A percentile compares a stretch with the other conserved stretches of the same genome.
Conservation (phyloP, 1,140 invertebrate genomes). For the Bombus waltoni region DNA sequence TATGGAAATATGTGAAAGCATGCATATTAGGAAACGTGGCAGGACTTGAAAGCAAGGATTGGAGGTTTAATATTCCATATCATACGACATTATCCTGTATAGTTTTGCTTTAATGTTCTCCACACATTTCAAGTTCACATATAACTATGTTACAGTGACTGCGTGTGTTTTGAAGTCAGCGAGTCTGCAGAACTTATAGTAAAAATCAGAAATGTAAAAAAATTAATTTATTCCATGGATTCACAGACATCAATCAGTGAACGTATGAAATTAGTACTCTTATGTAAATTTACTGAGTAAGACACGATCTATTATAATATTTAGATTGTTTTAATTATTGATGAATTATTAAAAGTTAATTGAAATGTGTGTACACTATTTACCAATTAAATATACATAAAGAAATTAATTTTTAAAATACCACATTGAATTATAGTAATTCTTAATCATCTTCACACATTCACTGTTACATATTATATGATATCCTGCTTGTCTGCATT, state of each 20-base stretch:
- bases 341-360: neutral
- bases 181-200: slow-evolving; percentile 62
- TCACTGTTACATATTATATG: slow-evolving; percentile 73
- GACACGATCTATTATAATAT: neutral
- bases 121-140: slow-evolving; percentile 69
- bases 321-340: neutral
- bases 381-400: neutral
- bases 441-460: slow-evolving; percentile 64
- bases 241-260: slow-evolving; percentile 72
- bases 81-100: slow-evolving; percentile 68
- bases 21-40: slow-evolving; percentile 62
- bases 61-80: slow-evolving; percentile 69
- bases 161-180: slow-evolving; percentile 64
- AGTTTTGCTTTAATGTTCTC: slow-evolving; percentile 71
- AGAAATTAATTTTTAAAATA: neutral
- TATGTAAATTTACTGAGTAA: neutral
- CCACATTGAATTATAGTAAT: neutral
- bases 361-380: neutral
- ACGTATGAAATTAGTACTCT: slow-evolving; percentile 68
- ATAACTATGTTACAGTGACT: slow-evolving; percentile 72
- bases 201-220: slow-evolving; percentile 38
- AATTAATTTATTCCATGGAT: slow-evolving; percentile 54
- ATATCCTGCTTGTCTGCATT: slow-evolving; percentile 38
- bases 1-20: slow-evolving; percentile 64
- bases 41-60: slow-evolving; percentile 70